phyloP scores from a whole-genome alignment of 2,797 vertebrate genomes.

The Amphiprion clarkii region DNA sequence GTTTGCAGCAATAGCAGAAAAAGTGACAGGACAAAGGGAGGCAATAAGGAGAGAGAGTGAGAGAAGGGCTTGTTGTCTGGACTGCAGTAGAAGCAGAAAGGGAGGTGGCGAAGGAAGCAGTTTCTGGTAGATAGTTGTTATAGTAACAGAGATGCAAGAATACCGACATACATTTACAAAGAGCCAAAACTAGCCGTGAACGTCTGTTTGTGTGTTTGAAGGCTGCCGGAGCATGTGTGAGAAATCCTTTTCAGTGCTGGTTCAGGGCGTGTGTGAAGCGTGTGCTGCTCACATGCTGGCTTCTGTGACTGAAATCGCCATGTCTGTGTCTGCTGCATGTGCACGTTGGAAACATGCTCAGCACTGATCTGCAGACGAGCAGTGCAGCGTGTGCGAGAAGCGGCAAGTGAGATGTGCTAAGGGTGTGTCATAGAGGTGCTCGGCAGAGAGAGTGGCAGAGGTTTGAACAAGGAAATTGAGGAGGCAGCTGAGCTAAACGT shows the following conservation, averaged over 20 bases:
- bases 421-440: conserved; percentile 68
- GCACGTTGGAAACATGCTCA: conserved; percentile 48
- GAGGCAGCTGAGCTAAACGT: conserved; percentile 30
- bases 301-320: conserved; percentile 28
- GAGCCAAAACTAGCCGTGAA: conserved; percentile 17
- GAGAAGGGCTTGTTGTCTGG: conserved; percentile 49
- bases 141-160: conserved; percentile 69
- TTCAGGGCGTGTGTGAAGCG: conserved; percentile 33
- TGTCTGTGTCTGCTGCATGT: conserved; percentile 41
- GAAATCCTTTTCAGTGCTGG: conserved; percentile 11
- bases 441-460: conserved; percentile 51
- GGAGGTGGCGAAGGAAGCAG: conserved; percentile 24
- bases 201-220: conserved; percentile 46
- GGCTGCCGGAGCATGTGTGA: conserved; percentile 35
- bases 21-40: conserved; percentile 64
- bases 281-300: conserved; percentile 28
- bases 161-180: conserved; percentile 29
- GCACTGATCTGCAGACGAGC: conserved; percentile 59
- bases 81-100: conserved; percentile 63
- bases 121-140: conserved; percentile 68
- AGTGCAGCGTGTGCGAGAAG: conserved; percentile 53
- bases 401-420: conserved; percentile 46
- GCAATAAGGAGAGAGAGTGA: conserved; percentile 29
- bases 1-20: conserved; percentile 43
- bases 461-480: conserved; percentile 27